Percentiles rank a stretch among this genome's conserved stretches.
Conservation (phyloP, 2,888 invertebrate species). For the Cyclophora punctaria region DNA sequence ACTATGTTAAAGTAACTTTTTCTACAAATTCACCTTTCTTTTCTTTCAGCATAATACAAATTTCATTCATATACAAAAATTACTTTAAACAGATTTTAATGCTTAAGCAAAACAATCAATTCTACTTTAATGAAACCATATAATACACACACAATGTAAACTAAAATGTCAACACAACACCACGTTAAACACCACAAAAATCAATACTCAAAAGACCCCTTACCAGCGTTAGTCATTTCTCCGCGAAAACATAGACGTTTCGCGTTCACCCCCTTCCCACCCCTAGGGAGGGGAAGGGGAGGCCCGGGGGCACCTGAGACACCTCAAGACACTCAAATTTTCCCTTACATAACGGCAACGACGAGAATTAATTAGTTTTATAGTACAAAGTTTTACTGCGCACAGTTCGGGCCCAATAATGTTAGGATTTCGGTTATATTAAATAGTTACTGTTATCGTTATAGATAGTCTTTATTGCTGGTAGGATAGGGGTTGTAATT, state of each 20-base stretch:
- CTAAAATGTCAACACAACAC: no score
- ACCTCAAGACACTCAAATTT: conserved; percentile 47
- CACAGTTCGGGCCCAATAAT: conserved; percentile 9
- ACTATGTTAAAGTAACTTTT: no score
- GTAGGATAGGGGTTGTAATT: background rate
- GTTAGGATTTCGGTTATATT: background rate
- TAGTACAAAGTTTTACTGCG: conserved; percentile 31
- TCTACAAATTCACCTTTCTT: no score
- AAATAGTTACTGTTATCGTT: background rate
- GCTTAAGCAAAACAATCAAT: no score
- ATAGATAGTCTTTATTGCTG: background rate
- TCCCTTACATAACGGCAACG: conserved; percentile 31
- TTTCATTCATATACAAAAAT: no score
- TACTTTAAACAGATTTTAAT: no score
- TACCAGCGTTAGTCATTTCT: no score
- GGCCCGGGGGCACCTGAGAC: conserved; percentile 50
- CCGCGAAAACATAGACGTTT: conserved; percentile 41
- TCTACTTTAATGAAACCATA: no score
- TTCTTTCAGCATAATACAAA: no score
- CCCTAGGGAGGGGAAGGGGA: conserved; percentile 13
- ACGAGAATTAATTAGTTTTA: conserved; percentile 38
- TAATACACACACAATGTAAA: no score
- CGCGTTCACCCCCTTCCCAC: conserved; percentile 13
- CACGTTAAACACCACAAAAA: no score
- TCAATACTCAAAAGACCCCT: no score